Conservation (phyloP, 2,113 vertebrate genomes). For the Ivindomyrus marchei region DNA sequence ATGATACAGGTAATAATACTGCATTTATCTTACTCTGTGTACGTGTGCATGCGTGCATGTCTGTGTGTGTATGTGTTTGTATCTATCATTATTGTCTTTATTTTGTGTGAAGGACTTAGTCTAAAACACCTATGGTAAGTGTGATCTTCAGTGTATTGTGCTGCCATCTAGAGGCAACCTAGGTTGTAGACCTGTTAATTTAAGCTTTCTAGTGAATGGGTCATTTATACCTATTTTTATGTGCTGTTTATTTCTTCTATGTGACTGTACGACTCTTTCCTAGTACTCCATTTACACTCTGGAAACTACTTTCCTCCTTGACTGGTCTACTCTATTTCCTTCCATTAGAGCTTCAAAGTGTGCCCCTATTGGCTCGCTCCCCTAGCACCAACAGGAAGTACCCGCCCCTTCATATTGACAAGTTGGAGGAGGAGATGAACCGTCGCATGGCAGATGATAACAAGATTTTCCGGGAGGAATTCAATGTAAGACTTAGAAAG, state of each 20-base stretch:
- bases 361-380: slow-evolving; percentile 90
- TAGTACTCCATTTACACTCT: slow-evolving; percentile 19
- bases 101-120: neutral
- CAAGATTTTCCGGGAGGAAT: slow-evolving; percentile 96
- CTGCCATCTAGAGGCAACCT: slow-evolving; percentile 26
- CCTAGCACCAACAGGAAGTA: slow-evolving; percentile 98
- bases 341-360: slow-evolving; percentile 82
- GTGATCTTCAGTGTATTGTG: neutral
- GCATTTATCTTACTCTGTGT: slow-evolving; percentile 14
- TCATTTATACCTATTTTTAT: neutral
- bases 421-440: slow-evolving; percentile 96
- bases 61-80: neutral
- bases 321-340: neutral
- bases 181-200: neutral
- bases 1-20: slow-evolving; percentile 77
- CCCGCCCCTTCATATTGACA: slow-evolving; percentile 87
- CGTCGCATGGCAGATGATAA: slow-evolving; percentile 97
- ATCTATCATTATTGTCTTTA: neutral
- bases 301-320: slow-evolving; percentile 21
- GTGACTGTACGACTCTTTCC: neutral
- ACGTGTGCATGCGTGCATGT: neutral
- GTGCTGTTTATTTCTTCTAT: neutral
- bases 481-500: slow-evolving; percentile 68
- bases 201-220: neutral
- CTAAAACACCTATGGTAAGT: neutral